Evolutionary conservation across 2,797 vertebrate genomes (phyloP), one percentile per base, ranked within the genome.

Genomic region (Galagoides demidoff): DNA sequence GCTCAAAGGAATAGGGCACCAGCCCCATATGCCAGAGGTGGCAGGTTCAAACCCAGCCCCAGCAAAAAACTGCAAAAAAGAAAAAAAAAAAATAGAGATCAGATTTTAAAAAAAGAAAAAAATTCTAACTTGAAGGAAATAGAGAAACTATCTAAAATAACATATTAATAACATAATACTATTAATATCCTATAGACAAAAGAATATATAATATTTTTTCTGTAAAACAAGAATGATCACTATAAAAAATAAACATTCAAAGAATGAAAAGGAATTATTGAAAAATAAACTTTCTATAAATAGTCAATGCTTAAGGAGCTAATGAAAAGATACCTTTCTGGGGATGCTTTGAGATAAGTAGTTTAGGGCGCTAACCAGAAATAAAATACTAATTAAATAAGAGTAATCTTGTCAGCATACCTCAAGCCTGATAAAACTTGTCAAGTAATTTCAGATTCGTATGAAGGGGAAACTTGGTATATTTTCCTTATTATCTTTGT

Each of bases 231-330:
- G 52, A 76, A 77, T 94, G 29, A 34, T 70, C 61, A 13, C n/a
- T 76, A 37, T 95, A 79, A 86, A 88, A 88, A 87, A 37, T 71
- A 79, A 95, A 77, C 23, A 81, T 70, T 94, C 43, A 82, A 82
- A 57, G 31, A 89, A 82, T 39, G 7, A 52, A 76, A 94, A 91
- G 68, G 34, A 86, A 59, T 2, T 95, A 90, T 87, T 89, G 70
- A 88, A 76, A 95, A 81, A 49, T 76, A 64, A 86, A 81, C 89
- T 74, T 23, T 31, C 43, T 10, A 91, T 31, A 88, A 95, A 37
- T 94, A 87, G 31, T 96, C 25, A 89, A 59, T 91, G 55, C 3
- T 87, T 81, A 66, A 57, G 1, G 5, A 14, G 7, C 37, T 90
- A n/a, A n/a, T 71, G 39, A 61, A 78, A n/a, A 39, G 6, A 55